Percentiles rank a stretch among this genome's conserved stretches.
Conservation (phyloP, 2,888 invertebrate genomes). For the Octonoba sinensis region DNA sequence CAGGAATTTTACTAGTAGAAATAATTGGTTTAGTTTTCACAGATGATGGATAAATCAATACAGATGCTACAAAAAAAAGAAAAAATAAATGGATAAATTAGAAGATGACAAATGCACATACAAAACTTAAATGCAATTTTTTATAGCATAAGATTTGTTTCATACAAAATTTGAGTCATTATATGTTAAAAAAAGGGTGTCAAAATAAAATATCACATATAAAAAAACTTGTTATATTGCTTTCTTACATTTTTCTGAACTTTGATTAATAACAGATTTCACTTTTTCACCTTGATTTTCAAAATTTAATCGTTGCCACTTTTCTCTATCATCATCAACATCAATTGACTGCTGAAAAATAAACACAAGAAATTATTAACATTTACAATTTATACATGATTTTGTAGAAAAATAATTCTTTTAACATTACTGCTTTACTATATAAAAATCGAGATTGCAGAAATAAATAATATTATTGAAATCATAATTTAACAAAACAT, state of each 20-base stretch:
- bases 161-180: too few species aligned
- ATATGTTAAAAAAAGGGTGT: too few species aligned
- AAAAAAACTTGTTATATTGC: too few species aligned
- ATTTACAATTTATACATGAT: too few species aligned
- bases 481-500: too few species aligned
- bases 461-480: too few species aligned
- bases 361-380: too few species aligned
- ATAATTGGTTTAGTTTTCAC: slow-evolving; percentile 54
- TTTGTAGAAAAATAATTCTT: too few species aligned
- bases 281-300: slow-evolving; percentile 28
- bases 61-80: background rate
- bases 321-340: slow-evolving; percentile 17
- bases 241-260: slow-evolving; percentile 34
- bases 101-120: background rate
- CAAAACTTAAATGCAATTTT: background rate
- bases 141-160: background rate
- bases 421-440: too few species aligned
- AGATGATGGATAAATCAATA: background rate
- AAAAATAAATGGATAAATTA: background rate
- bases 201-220: too few species aligned
- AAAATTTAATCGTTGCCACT: background rate
- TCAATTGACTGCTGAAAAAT: slow-evolving; percentile 15
- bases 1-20: slow-evolving; percentile 52
- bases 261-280: slow-evolving; percentile 10
- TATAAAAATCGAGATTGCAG: too few species aligned